These are phyloP conservation scores for Centroberyx gerrardi DNA, from an alignment of 2,797 vertebrate species.

Conservation along the genomic window DNA sequence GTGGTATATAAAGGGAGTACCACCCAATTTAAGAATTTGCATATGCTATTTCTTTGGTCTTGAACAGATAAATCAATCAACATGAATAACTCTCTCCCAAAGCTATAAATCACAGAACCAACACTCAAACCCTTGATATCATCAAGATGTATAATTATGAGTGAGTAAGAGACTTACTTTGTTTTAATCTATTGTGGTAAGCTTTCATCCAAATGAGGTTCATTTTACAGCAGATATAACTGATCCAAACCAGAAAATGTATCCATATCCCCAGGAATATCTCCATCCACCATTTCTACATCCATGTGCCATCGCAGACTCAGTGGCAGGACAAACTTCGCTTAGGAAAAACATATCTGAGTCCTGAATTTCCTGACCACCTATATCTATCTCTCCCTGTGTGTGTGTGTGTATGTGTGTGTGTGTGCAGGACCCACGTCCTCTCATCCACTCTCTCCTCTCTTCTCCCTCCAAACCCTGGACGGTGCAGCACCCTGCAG, in stretches of 20 bases:
- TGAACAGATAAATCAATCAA: neutral
- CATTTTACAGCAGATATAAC: neutral
- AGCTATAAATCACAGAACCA: conserved; percentile 12
- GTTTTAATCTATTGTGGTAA: neutral
- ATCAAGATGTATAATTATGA: conserved; percentile 3
- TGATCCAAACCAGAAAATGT: neutral
- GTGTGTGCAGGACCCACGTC: neutral
- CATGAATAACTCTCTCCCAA: neutral
- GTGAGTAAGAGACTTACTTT: conserved; percentile 15
- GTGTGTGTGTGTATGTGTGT: too few relatives aligned
- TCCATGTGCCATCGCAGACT: conserved; percentile 49
- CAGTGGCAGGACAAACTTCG: too few relatives aligned
- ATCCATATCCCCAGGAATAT: conserved; percentile 37
- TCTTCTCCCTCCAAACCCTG: neutral
- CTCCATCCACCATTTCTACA: conserved; percentile 29
- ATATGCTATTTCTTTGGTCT: conserved; percentile 3
- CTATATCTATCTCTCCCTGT: too few relatives aligned
- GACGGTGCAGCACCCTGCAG: too few relatives aligned
- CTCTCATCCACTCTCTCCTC: conserved; percentile 6
- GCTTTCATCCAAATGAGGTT: neutral
- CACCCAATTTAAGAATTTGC: neutral
- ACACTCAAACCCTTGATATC: neutral
- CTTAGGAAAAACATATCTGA: too few relatives aligned
- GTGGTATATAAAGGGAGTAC: conserved; percentile 11
- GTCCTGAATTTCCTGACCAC: too few relatives aligned